Percentiles rank a stretch among this genome's conserved stretches.
These are phyloP conservation scores for Muschampia staudingeri DNA, from an alignment of 2,888 invertebrate species.

Conservation along the genomic window DNA sequence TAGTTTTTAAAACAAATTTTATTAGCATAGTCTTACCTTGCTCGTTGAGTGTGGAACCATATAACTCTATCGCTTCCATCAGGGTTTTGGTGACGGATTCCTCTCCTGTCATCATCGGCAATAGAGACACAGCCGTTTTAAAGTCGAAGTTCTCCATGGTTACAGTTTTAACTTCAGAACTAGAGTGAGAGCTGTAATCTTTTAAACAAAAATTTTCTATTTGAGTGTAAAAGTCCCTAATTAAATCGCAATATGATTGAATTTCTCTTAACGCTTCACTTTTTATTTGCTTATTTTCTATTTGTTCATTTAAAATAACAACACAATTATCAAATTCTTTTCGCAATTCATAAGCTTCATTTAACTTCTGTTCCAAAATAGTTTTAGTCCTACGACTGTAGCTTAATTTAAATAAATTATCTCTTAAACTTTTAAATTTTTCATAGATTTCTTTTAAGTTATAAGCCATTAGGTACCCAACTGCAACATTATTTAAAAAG, in stretches of 20 bases:
- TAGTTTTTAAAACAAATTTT: slow-evolving; percentile 18
- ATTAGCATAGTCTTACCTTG: slow-evolving; percentile 21
- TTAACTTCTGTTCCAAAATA: not conserved
- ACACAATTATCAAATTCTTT: not conserved
- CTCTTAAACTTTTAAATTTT: not conserved
- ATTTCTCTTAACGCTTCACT: not conserved
- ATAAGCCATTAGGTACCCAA: not conserved
- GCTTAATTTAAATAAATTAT: not conserved
- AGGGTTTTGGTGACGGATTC: slow-evolving; percentile 10
- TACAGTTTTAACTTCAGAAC: not conserved
- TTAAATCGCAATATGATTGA: slow-evolving; percentile 28
- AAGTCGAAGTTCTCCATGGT: slow-evolving; percentile 4
- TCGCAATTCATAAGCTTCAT: not conserved
- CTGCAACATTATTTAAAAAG: not conserved
- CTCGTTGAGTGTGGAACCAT: not conserved
- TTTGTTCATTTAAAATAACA: not conserved
- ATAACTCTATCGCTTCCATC: slow-evolving; percentile 10
- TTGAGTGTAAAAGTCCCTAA: not conserved
- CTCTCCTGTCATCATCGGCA: slow-evolving; percentile 12
- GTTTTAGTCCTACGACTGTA: not conserved
- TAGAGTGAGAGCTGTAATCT: not conserved
- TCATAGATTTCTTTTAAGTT: not conserved
- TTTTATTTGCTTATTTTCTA: slow-evolving; percentile 10
- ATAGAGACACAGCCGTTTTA: slow-evolving; percentile 10
- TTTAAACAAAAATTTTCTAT: not conserved